A percentile compares a stretch with the other conserved stretches of the same genome.
These are phyloP conservation scores for Eilema depressum DNA, from an alignment of 2,888 invertebrate genomes.

Conservation along the genomic window DNA sequence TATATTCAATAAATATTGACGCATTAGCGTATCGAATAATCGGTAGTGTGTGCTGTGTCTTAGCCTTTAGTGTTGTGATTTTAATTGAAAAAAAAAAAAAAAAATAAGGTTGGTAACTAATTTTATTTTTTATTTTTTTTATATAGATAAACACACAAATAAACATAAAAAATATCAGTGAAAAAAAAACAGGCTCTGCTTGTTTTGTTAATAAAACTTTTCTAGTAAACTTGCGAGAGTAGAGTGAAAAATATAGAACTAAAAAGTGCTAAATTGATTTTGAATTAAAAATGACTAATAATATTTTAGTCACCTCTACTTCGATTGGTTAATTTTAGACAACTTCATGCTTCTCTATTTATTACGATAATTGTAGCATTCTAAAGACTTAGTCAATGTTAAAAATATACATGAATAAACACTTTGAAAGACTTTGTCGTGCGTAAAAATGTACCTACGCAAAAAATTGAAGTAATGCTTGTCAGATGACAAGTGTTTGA, in stretches of 20 bases:
- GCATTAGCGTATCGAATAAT: slow-evolving; percentile 20
- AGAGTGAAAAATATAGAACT: no score
- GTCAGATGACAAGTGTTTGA: background rate
- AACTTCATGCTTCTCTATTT: background rate
- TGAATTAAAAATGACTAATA: background rate
- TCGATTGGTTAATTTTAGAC: no score
- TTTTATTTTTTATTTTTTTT: background rate
- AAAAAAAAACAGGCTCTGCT: no score
- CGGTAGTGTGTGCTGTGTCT: slow-evolving; percentile 36
- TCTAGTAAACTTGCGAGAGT: no score
- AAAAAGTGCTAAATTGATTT: background rate
- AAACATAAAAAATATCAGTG: background rate
- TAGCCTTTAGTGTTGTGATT: slow-evolving; percentile 35
- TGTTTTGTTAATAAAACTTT: no score
- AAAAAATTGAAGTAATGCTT: background rate
- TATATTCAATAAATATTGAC: slow-evolving; percentile 27
- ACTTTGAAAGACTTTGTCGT: background rate
- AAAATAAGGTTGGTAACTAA: no score
- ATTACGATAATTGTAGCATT: background rate
- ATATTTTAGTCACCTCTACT: background rate
- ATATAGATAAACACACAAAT: background rate
- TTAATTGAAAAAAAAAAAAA: slow-evolving; percentile 11
- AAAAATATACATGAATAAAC: background rate
- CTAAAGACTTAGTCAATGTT: background rate
- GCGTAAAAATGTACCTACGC: no score